Conservation (phyloP, 2,797 vertebrate genomes). For the Pitangus sulphuratus region DNA sequence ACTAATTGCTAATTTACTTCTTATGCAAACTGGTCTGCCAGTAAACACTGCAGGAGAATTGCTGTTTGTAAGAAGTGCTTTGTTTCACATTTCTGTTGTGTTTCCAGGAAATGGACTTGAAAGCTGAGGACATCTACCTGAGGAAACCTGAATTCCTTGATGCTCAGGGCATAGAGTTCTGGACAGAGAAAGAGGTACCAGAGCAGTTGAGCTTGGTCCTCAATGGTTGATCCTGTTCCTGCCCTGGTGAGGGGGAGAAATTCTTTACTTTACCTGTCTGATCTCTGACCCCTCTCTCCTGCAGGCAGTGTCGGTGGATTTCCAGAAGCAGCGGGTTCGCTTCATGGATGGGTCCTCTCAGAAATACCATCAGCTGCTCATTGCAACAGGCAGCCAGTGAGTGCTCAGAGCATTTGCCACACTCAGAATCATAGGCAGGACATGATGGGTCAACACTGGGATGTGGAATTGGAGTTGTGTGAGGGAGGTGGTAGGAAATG, state of each 20-base stretch:
- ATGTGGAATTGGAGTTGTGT: neutral
- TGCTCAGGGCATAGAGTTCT: constrained; percentile 80
- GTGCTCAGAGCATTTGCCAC: neutral
- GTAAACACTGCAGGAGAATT: neutral
- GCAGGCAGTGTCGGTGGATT: constrained; percentile 81
- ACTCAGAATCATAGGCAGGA: neutral
- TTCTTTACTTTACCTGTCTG: neutral
- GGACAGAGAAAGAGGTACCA: constrained; percentile 83
- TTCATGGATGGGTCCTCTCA: constrained; percentile 79
- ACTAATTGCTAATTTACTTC: neutral
- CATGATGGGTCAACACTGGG: neutral
- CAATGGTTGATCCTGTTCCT: neutral
- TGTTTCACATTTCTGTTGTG: neutral
- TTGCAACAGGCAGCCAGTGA: constrained; percentile 88
- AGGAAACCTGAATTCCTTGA: constrained; percentile 81
- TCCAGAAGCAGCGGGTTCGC: constrained; percentile 72
- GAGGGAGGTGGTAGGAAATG: neutral
- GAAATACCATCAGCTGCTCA: constrained; percentile 83
- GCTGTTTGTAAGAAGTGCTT: neutral
- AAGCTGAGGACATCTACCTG: constrained; percentile 75
- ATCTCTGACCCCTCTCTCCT: neutral
- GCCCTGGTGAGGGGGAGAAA: neutral
- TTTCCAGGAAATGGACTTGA: constrained; percentile 57
- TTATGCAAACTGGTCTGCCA: neutral
- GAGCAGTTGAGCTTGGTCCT: neutral